Conservation (phyloP, 2,797 vertebrate species). For the Acrocephalus scirpaceus region DNA sequence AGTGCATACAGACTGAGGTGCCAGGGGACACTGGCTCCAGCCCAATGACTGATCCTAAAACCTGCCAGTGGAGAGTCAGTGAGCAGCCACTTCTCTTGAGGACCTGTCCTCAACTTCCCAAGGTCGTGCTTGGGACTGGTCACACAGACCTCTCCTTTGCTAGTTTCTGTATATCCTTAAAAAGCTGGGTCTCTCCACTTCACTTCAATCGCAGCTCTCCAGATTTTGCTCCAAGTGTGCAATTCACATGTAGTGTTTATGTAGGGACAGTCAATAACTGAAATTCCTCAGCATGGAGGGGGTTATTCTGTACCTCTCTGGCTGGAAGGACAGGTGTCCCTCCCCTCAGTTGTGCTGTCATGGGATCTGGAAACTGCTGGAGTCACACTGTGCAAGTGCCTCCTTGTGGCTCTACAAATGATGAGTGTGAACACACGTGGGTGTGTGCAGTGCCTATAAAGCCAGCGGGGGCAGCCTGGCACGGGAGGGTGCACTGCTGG, state of each 20-base stretch:
- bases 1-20: not conserved
- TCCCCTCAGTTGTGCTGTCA: not conserved
- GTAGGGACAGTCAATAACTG: not conserved
- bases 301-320: not conserved
- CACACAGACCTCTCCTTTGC: not conserved
- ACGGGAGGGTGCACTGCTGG: not conserved
- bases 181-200: not conserved
- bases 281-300: not conserved
- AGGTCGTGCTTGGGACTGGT: not conserved
- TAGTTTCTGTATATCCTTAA: not conserved
- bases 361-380: not conserved
- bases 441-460: slow-evolving; percentile 53
- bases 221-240: not conserved
- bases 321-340: not conserved
- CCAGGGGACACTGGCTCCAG: not conserved
- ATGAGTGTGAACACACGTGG: not conserved
- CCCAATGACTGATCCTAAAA: not conserved
- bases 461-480: rapidly evolving
- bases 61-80: not conserved
- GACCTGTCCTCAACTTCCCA: not conserved
- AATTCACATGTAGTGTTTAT: slow-evolving; percentile 49
- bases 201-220: not conserved
- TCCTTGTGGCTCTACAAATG: not conserved
- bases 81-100: not conserved
- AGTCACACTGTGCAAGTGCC: not conserved